phyloP scores from a whole-genome alignment of 2,113 vertebrate genomes.

The Accipiter cooperii region DNA sequence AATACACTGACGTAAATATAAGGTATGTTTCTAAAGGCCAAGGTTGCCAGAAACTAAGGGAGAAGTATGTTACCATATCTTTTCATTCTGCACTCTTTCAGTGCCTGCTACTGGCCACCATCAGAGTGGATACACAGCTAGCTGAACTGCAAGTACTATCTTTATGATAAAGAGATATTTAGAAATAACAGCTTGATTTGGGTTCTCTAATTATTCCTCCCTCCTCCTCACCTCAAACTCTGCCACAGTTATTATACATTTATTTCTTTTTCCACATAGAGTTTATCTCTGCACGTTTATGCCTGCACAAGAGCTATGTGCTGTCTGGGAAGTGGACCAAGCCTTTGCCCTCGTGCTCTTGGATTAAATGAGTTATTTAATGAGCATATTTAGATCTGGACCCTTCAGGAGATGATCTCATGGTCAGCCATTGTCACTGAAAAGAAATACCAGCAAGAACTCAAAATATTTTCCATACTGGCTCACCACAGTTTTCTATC shows the following conservation, averaged over 20 bases:
- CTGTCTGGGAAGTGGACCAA: background rate
- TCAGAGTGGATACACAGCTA: background rate
- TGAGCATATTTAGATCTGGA: background rate
- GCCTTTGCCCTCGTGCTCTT: background rate
- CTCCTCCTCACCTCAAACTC: background rate
- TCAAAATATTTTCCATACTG: background rate
- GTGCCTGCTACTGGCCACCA: background rate
- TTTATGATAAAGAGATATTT: background rate
- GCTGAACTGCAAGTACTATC: background rate
- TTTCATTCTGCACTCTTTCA: background rate
- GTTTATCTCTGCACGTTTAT: background rate
- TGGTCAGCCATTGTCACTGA: background rate
- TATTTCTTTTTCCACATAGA: background rate
- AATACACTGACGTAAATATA: background rate
- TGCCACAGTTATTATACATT: background rate
- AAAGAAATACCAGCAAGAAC: background rate
- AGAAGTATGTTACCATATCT: background rate
- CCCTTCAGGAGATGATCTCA: background rate
- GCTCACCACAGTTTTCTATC: background rate
- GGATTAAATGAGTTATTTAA: background rate
- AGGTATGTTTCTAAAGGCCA: background rate
- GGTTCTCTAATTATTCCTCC: background rate
- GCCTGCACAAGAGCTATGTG: background rate
- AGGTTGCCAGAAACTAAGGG: background rate
- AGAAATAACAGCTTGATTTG: background rate